A percentile compares a stretch with the other conserved stretches of the same genome.
Conservation (phyloP, 2,797 vertebrate species). For the Halcyon smyrnensis region DNA sequence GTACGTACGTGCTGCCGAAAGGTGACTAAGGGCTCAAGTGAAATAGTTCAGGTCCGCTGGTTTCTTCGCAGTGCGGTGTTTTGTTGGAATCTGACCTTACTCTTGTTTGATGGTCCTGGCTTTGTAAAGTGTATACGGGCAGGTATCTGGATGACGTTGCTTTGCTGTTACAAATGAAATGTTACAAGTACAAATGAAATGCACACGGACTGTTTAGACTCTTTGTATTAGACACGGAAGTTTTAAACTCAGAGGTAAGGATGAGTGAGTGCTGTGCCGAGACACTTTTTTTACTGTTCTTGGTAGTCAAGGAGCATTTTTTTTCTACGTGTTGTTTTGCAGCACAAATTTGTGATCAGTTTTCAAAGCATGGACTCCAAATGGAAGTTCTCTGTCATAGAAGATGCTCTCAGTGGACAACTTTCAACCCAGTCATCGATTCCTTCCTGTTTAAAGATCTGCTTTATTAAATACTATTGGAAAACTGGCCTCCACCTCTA, state of each 20-base stretch:
- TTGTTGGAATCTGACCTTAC: background rate
- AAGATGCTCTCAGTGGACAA: background rate
- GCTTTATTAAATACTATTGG: background rate
- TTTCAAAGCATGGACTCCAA: background rate
- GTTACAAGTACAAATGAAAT: background rate
- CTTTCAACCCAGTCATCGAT: background rate
- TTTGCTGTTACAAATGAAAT: background rate
- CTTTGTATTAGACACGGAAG: background rate
- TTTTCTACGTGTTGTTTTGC: background rate
- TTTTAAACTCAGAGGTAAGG: background rate
- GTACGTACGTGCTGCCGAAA: background rate
- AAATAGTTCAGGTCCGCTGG: background rate
- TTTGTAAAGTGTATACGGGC: background rate
- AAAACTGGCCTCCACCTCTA: background rate
- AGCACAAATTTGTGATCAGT: background rate
- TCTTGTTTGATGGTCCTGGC: background rate
- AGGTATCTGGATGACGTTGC: background rate
- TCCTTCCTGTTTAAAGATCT: background rate
- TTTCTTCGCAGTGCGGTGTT: rapidly evolving
- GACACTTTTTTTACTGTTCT: background rate
- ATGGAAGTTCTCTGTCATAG: background rate
- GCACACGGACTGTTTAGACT: background rate
- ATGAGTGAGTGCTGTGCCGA: background rate
- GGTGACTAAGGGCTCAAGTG: background rate
- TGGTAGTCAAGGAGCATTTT: background rate